Conservation (phyloP, 2,888 invertebrate genomes). For the Panopea generosa region DNA sequence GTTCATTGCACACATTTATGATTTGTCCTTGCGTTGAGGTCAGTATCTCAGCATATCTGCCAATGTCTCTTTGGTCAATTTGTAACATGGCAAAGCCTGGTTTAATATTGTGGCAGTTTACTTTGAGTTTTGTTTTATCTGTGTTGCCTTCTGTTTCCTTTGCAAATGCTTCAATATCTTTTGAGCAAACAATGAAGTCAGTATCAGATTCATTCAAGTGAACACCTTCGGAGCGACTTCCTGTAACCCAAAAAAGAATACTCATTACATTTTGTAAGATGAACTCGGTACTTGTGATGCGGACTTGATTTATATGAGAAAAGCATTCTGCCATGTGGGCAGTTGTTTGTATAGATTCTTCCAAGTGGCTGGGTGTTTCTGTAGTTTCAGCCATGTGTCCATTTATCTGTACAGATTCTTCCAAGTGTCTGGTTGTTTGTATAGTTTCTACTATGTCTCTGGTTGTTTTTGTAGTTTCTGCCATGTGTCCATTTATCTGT, state of each 20-base stretch:
- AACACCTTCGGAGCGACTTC: slow-evolving; percentile 12
- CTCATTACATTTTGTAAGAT: no score
- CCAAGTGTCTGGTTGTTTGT: no score
- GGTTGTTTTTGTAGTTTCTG: no score
- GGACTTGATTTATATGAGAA: no score
- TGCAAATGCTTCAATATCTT: slow-evolving; percentile 4
- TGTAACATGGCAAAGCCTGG: slow-evolving; percentile 13
- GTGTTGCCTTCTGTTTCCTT: neutral
- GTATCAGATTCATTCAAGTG: slow-evolving; percentile 4
- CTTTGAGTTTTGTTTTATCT: neutral
- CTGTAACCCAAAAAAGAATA: neutral
- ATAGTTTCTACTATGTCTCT: no score
- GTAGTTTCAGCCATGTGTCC: no score
- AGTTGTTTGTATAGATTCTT: no score
- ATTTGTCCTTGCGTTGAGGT: neutral
- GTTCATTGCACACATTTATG: neutral
- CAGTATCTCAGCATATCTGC: neutral
- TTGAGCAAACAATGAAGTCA: neutral
- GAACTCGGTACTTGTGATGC: no score
- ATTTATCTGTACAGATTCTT: no score
- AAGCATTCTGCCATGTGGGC: no score
- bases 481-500: no score
- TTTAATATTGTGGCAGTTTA: neutral
- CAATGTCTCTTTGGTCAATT: neutral
- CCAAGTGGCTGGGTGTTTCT: no score